Evolutionary conservation across 2,888 invertebrate species (phyloP).

Genomic region (Trichopoda pennipes): DNA sequence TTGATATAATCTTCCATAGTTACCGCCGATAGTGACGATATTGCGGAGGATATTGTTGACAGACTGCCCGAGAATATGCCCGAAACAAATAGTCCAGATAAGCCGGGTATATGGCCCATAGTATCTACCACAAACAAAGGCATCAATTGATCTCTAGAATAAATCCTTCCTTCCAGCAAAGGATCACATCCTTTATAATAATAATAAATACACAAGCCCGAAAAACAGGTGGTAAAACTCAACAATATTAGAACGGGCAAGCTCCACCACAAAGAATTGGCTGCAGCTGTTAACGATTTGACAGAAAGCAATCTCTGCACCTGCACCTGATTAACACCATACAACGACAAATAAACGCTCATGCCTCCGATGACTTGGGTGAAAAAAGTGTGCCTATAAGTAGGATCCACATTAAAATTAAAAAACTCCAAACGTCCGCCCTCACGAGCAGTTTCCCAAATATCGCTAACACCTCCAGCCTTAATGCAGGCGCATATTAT

Average conservation of each 20-base stretch:
- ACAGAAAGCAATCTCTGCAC: conserved; percentile 88
- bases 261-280: conserved; percentile 88
- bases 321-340: conserved; percentile 94
- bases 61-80: conserved; percentile 95
- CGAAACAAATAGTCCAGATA: conserved; percentile 94
- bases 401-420: conserved; percentile 89
- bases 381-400: conserved; percentile 91
- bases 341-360: conserved; percentile 89
- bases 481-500: conserved; percentile 87
- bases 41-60: conserved; percentile 94
- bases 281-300: conserved; percentile 86
- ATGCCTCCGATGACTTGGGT: conserved; percentile 90
- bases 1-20: conserved; percentile 93
- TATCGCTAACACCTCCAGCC: conserved; percentile 86
- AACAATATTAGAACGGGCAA: conserved; percentile 89
- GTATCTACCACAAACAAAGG: conserved; percentile 89
- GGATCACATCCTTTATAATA: conserved; percentile 93
- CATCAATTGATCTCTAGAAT: conserved; percentile 88
- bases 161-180: conserved; percentile 83
- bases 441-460: conserved; percentile 87
- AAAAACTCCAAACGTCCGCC: conserved; percentile 87
- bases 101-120: conserved; percentile 87
- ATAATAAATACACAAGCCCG: conserved; percentile 92
- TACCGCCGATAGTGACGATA: conserved; percentile 95
- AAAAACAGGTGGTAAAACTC: conserved; percentile 87